Conservation (phyloP, 2,113 vertebrate species). For the Capricornis sumatraensis region DNA sequence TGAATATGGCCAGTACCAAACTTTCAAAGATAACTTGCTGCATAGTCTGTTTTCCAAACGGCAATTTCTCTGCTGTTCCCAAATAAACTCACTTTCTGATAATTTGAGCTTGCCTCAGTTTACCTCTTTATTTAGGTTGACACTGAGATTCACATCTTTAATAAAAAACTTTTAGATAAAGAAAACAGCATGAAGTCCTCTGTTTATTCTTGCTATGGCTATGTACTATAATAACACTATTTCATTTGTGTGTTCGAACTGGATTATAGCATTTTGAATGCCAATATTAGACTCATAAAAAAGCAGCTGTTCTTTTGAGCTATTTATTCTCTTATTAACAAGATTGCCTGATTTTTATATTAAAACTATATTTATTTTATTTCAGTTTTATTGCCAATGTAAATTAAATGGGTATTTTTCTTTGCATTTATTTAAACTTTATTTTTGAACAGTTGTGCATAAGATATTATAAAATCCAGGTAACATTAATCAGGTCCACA, state of each 20-base stretch:
- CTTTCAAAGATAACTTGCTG: background rate
- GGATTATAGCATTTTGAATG: conserved; percentile 43
- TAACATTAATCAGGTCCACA: conserved; percentile 62
- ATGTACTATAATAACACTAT: conserved; percentile 8
- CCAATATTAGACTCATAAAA: conserved; percentile 50
- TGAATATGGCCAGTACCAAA: background rate
- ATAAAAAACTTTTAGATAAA: conserved; percentile 25
- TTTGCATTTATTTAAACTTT: conserved; percentile 64
- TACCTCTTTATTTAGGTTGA: background rate
- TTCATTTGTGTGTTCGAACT: conserved; percentile 40
- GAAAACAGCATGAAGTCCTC: background rate
- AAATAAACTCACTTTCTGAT: background rate
- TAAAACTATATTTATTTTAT: conserved; percentile 63
- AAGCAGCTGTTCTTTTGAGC: conserved; percentile 59
- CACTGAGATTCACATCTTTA: background rate
- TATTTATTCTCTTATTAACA: conserved; percentile 62
- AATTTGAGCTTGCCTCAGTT: background rate
- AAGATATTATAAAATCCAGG: conserved; percentile 61
- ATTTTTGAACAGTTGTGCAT: conserved; percentile 64
- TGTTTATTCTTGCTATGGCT: conserved; percentile 38
- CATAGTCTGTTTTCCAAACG: background rate
- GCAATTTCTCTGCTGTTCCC: background rate
- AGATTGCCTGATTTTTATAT: conserved; percentile 52
- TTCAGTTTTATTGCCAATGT: conserved; percentile 51
- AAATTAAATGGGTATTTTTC: conserved; percentile 64